Evolutionary conservation across 2,888 invertebrate species (phyloP), one percentile per base, ranked within the genome.

Genomic region (Parnassius orleans): DNA sequence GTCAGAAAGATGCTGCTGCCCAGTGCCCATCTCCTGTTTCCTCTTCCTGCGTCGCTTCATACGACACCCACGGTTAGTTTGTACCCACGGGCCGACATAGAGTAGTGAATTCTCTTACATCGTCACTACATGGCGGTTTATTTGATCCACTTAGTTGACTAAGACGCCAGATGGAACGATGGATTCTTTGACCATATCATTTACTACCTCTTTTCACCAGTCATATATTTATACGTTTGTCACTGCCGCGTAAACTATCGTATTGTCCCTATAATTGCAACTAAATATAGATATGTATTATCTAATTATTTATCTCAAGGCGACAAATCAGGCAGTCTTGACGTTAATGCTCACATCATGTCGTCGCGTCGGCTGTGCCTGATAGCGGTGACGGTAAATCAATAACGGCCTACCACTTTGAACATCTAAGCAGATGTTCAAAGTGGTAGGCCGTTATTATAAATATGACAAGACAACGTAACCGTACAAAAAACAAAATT

Each of bases 341-440:
- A 67, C 69, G 66, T 60, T 24, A 24, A 55, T 43, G 12, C 57
- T 67, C 58, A 67, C 66, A 65, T 69, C 66, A 65, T 68, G 66
- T 71, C 67, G 67, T 47, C 47, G 14, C 47, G 47, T n/a, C 70
- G 70, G 68, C 56, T 64, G 63, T 53, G 61, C 10, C 65, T 64
- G 68, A 68, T 68, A 71, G 66, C 69, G 63, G 63, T 65, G 65
- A 68, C 63, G 62, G 64, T 70, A 72, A 73, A 74, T 76, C 74
- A 74, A 75, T 74, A 74, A 66, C 65, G 68, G 59, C 63, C 66
- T 62, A 65, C 64, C 53, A 60, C 63, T 42, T 19, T 53, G 57
- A 57, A 61, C 51, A 52, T 63, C 47, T 33, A 63, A 56, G 57
- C 64, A 52, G 58, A n/a, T n/a, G 50, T 53, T 59, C 57, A 47